Base-by-base conservation (phyloP, 1,140 invertebrate genomes). In the Ceratosolen solmsi region DNA sequence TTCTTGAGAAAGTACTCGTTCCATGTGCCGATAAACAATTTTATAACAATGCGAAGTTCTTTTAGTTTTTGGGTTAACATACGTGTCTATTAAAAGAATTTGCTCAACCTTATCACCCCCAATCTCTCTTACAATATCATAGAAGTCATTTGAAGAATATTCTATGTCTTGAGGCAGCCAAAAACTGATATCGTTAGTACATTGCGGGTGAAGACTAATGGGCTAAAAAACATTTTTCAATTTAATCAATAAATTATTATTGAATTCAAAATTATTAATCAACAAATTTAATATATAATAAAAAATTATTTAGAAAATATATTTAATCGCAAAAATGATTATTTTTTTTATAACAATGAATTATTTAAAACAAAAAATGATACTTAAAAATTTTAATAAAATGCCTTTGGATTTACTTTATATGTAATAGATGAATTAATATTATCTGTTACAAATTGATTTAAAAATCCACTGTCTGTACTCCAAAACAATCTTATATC, bases 401-500 rank as follows among this genome's bases (percentile, higher is more conserved):
- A 33, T 63, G n/a, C n/a, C n/a, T n/a, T n/a, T n/a, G n/a, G 54
- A 46, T 60, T 56, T 92, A 95, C 95, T 91, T 96, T 95, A 84
- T 93, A 96, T 82, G 86, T 92, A 46, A 95, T 93, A 15, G 86
- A 82, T n/a, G 89, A 93, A 86, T 95, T 91, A 27, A 95, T 90
- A 90, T 96, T 93, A 71, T 95, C 93, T 77, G 94, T 94, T 85
- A 95, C 92, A 89, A 99, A 99, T 89, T 99, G 99, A 79, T 93
- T 94, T 1, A 98, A 90, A 89, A 99, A 99, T 41, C 98, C 98
- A 70, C 94, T 93, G 89, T 99, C 99, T 27, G 91, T 93, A 76
- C 94, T 96, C 98, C 98, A 99, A 92, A 99, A 99, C 9, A 98
- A 90, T 75, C 98, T 93, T 84, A 99, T 99, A 88, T 99, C 98